These are phyloP conservation scores for Hydrochoerus hydrochaeris DNA, from an alignment of 2,113 vertebrate genomes.

Conservation along the genomic window DNA sequence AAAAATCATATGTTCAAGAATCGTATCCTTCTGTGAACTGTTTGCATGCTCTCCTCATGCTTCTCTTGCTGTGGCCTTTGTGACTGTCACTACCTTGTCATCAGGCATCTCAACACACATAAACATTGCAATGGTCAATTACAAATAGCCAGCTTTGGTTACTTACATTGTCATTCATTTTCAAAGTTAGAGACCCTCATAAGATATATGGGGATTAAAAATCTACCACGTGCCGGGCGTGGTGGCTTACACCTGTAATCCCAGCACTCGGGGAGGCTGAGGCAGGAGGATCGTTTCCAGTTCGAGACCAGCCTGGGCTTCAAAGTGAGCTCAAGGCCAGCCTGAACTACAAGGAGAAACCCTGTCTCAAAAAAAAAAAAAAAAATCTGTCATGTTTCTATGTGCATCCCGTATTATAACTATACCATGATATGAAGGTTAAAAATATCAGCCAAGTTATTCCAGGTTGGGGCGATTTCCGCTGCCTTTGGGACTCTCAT, in stretches of 20 bases:
- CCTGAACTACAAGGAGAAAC: too few relatives aligned
- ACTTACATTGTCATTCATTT: not conserved
- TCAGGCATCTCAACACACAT: not conserved
- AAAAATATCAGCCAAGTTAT: not conserved
- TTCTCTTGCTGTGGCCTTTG: not conserved
- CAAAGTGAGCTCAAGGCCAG: too few relatives aligned
- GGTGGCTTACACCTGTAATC: too few relatives aligned
- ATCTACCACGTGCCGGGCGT: accelerated
- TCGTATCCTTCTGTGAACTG: not conserved
- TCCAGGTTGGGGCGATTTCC: not conserved
- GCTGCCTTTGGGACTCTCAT: not conserved
- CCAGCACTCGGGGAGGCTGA: too few relatives aligned
- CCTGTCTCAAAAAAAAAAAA: too few relatives aligned
- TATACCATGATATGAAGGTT: not conserved
- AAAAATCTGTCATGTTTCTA: not conserved
- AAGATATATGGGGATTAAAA: not conserved
- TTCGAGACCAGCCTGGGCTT: too few relatives aligned
- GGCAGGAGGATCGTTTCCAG: too few relatives aligned
- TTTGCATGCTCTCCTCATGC: not conserved
- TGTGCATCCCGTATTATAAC: not conserved
- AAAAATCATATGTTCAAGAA: not conserved
- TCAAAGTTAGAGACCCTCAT: not conserved
- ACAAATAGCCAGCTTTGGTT: not conserved
- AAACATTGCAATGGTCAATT: not conserved
- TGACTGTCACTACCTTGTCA: not conserved